Evolutionary conservation across 2,797 vertebrate species (phyloP), one percentile per base, ranked within the genome.

Genomic region (Poecilia velifera): DNA sequence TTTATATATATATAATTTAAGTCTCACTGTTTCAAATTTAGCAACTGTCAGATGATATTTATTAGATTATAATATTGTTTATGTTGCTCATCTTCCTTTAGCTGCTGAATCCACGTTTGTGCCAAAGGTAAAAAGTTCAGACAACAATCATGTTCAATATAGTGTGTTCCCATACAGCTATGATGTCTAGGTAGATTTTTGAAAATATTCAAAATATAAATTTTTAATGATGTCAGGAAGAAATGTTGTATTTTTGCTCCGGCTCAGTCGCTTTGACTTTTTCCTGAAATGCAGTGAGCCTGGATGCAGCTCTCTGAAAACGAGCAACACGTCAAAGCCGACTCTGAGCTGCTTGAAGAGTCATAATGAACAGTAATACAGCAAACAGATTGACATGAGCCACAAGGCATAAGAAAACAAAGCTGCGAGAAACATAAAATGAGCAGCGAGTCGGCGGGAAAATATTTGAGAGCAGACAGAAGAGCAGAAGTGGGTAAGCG

Each of bases 281-380:
- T n/a, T 16, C 25, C 5, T 71, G 68, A n/a, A n/a, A 71, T 45
- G 43, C 36, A n/a, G 36, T 70, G 12, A 41, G 22, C 3, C 36
- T 39, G 18, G 18, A 2, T 22, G 34, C 31, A 36, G 34, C 9
- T 16, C 36, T 31, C 74, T 28, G 80, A 79, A 90, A 87, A 88
- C 45, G 72, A 74, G 82, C 41, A 74, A 82, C 55, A 79, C 46
- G n/a, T 78, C 81, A 55, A 41, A 20, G 22, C 6, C 79, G 87
- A 88, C 82, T 85, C 73, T 70, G 89, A 89, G 85, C 82, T 73
- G 80, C 82, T 84, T 55, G 72, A 59, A 41, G 71, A 81, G 80
- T 77, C 73, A 59, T 88, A 78, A 82, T 62, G 83, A 73, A 47
- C 73, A 71, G 3, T 22, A 71, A 79, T 71, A 76, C 39, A 59